A percentile compares a stretch with the other conserved stretches of the same genome.
These are phyloP conservation scores for Brachyhypopomus occidentalis DNA, from an alignment of 2,113 vertebrate genomes.

Conservation along the genomic window DNA sequence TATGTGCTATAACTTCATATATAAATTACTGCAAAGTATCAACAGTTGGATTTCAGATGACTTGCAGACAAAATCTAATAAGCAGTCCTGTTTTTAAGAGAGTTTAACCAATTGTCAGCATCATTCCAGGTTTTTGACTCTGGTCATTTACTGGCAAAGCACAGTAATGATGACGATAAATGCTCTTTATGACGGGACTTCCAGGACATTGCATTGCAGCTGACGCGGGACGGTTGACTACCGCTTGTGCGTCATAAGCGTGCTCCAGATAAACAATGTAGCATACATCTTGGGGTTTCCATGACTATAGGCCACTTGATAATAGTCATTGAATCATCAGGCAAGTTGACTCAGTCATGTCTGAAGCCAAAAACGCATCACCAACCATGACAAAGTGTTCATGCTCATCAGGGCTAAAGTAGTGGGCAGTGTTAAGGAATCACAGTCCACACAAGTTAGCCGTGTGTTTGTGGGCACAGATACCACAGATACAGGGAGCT, in stretches of 20 bases:
- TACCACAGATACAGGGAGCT: neutral
- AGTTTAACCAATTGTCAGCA: neutral
- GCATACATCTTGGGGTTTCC: conserved; percentile 14
- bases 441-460: neutral
- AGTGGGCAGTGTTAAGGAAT: neutral
- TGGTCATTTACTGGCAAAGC: neutral
- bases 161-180: neutral
- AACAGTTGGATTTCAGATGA: neutral
- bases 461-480: neutral
- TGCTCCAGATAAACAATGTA: conserved; percentile 1
- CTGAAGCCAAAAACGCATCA: neutral
- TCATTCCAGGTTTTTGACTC: neutral
- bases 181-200: neutral
- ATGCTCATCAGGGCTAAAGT: neutral
- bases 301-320: neutral
- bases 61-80: neutral
- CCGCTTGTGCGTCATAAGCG: neutral
- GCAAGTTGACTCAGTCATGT: neutral
- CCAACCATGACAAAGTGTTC: neutral
- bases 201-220: neutral
- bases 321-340: conserved; percentile 14
- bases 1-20: neutral
- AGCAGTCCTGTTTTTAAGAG: neutral
- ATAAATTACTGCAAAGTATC: neutral
- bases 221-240: neutral